Evolutionary conservation across 2,888 invertebrate genomes (phyloP), one percentile per base, ranked within the genome.

Genomic region (Drosophila ezoana): DNA sequence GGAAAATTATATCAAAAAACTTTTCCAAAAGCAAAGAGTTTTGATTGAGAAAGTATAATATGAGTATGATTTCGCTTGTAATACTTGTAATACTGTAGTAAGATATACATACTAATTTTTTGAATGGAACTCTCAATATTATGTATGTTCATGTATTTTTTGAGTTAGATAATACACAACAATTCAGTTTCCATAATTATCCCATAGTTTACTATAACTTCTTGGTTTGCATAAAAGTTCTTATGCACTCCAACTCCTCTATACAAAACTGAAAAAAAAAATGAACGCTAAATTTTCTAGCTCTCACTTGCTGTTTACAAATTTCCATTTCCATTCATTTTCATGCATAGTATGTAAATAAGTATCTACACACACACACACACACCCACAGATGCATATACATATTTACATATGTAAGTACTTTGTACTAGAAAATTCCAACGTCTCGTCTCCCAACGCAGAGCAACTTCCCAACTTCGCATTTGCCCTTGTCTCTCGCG

Each of bases 361-460:
- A 14, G 41, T 41, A 38, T 40, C 35, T 44, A 16, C n/a, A 9
- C 14, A 48, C 20, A 43, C 44, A 44, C 14, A 41, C 16, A 33
- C n/a, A 48, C 11, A 10, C 8, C 54, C 37, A 14, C 18, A 18
- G 28, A 32, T 23, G 13, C 14, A 38, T 28, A 14, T n/a, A 23
- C n/a, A 1, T 14, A 23, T 6, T 28, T 47, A 41, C 20, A 53
- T 59, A 57, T 57, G 48, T 62, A 41, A 56, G 18, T 47, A 32
- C 37, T 32, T 38, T 61, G 48, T 56, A 59, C 52, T 57, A 66
- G 65, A 79, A 63, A 75, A 72, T 75, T 78, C 72, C 71, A 54
- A 44, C 53, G 54, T 65, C 65, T 72, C 47, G 47, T n/a, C 13
- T 53, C 38, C 23, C 53, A 57, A 20, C 43, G 23, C 51, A 40